Evolutionary conservation across 1,140 invertebrate genomes (phyloP), one percentile per base, ranked within the genome.

Genomic region (Sycobia sp.): DNA sequence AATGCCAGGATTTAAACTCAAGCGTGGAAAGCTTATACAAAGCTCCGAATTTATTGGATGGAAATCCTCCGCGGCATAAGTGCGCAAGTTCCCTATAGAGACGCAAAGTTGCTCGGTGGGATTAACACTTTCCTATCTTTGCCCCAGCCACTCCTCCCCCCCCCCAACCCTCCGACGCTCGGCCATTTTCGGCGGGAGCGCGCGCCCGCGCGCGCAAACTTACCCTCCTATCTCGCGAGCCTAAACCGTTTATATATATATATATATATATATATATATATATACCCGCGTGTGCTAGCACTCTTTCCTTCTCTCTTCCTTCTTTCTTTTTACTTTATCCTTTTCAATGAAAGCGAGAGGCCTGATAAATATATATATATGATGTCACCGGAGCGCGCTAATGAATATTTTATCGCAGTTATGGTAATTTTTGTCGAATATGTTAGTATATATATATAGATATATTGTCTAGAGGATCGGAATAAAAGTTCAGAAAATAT

Each of bases 91-190:
- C 75, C 72, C 73, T 73, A 73, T 73, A 76, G n/a, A n/a, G 71
- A 74, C 69, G 73, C 76, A 77, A 82, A 82, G 75, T 81, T 82
- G 74, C 77, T 72, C 71, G 62, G 63, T 59, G 66, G 77, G 79
- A 82, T 82, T 82, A 82, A 82, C 80, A 82, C 80, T 82, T 81
- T 81, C 80, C 78, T 80, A 82, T 82, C 77, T 82, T 65, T 68
- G 27, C 5, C 53, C 20, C n/a, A n/a, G n/a, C n/a, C n/a, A n/a
- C n/a, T n/a, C n/a, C n/a, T n/a, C n/a, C n/a, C n/a, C n/a, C n/a
- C n/a, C n/a, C n/a, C n/a, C n/a, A n/a, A n/a, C n/a, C n/a, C n/a
- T n/a, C n/a, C 46, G 43, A 63, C 57, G 54, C 62, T 41, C 38
- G 16, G 20, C 43, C 38, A 43, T 57, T 63, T 57, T 57, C 53